These are phyloP conservation scores for Calypte anna DNA, from an alignment of 2,113 vertebrate genomes.

Conservation along the genomic window DNA sequence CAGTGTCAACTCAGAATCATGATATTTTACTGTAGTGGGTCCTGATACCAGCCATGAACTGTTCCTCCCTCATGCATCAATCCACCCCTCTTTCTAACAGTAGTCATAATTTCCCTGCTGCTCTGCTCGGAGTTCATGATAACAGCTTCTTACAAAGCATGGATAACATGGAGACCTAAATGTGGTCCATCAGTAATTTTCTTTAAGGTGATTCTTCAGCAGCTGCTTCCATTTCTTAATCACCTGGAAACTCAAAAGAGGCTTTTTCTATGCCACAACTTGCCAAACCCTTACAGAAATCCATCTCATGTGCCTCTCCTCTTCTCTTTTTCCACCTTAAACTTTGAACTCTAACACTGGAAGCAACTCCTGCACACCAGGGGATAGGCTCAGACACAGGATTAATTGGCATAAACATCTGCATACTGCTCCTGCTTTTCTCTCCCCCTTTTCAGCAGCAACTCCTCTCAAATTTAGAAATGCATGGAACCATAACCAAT, in stretches of 20 bases:
- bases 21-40: neutral
- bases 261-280: neutral
- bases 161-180: neutral
- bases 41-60: neutral
- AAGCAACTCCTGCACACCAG: neutral
- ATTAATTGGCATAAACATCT: neutral
- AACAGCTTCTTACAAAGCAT: neutral
- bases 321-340: neutral
- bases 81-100: neutral
- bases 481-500: neutral
- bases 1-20: neutral
- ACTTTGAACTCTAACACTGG: neutral
- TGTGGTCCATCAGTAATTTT: neutral
- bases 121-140: neutral
- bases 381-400: neutral
- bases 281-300: neutral
- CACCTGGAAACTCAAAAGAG: neutral
- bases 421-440: neutral
- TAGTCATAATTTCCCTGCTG: neutral
- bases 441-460: neutral
- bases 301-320: too few relatives aligned
- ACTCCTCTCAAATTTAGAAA: neutral
- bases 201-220: neutral
- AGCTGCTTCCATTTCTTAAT: neutral
- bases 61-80: neutral